phyloP scores from a whole-genome alignment of 64 coral and sea anemone species.

The Acropora yongei region DNA sequence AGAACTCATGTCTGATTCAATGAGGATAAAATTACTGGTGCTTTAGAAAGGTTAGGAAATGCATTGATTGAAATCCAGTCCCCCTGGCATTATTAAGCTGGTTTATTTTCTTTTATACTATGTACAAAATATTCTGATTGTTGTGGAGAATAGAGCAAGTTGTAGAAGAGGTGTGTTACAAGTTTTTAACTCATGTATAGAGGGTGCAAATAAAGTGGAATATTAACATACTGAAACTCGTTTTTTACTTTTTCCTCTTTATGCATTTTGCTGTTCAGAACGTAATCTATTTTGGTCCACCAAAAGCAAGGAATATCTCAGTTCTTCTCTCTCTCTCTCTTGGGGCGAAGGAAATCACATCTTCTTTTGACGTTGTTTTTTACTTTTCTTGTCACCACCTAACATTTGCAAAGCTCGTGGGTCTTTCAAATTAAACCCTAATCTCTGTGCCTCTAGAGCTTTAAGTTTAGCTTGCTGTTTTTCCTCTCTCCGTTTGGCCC shows the following conservation, averaged over 20 bases:
- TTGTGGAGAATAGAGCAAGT: background rate
- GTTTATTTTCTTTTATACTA: no score
- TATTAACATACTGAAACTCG: background rate
- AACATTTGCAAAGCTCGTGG: conserved; percentile 74
- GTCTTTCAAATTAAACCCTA: conserved; percentile 87
- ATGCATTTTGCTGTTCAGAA: background rate
- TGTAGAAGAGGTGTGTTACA: background rate
- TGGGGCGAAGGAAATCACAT: background rate
- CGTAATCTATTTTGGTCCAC: no score
- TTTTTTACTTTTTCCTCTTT: background rate
- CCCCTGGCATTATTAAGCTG: no score
- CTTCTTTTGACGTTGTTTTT: conserved; percentile 34
- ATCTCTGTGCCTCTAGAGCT: conserved; percentile 76
- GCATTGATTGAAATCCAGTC: background rate
- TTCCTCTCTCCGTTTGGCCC: conserved; percentile 78
- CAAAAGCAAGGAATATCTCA: no score
- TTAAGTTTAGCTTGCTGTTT: conserved; percentile 72
- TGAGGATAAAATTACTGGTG: background rate
- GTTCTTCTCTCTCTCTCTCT: background rate
- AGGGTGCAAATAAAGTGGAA: background rate
- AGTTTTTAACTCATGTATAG: no score
- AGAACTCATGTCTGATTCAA: no score
- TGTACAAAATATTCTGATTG: background rate
- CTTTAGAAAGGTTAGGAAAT: background rate
- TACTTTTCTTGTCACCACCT: conserved; percentile 65